These are phyloP conservation scores for Amblyopsis rosae DNA, from an alignment of 2,113 vertebrate genomes.

Conservation along the genomic window DNA sequence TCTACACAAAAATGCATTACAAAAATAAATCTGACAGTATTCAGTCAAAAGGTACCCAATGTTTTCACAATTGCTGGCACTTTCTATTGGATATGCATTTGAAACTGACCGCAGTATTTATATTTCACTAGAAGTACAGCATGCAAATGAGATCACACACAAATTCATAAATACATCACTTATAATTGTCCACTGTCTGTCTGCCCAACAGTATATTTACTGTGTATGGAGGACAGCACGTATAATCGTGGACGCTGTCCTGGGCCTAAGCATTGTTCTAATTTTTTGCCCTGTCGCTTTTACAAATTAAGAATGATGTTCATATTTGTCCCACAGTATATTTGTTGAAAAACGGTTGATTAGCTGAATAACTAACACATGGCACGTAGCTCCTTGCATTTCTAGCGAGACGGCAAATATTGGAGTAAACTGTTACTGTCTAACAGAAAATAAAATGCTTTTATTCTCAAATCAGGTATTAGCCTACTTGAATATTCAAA, in stretches of 20 bases:
- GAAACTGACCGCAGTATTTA: constrained; percentile 37
- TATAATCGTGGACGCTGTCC: constrained; percentile 62
- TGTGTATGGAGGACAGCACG: constrained; percentile 59
- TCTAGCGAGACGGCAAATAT: constrained; percentile 38
- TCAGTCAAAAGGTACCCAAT: constrained; percentile 38
- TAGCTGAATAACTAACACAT: constrained; percentile 48
- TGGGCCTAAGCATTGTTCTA: constrained; percentile 57
- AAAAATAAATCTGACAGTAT: constrained; percentile 53
- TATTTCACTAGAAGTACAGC: constrained; percentile 30
- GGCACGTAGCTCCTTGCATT: constrained; percentile 35
- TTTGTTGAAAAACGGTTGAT: constrained; percentile 60
- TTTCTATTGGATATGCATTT: constrained; percentile 30
- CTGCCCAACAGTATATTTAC: constrained; percentile 55
- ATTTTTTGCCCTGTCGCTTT: constrained; percentile 73
- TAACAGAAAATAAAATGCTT: constrained; percentile 22
- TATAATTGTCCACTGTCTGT: constrained; percentile 60
- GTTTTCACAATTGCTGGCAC: constrained; percentile 36
- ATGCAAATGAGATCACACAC: constrained; percentile 35
- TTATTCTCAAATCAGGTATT: too few species aligned
- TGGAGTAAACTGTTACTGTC: constrained; percentile 28
- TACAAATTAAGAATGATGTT: constrained; percentile 75
- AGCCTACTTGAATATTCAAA: too few species aligned
- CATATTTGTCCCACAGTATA: constrained; percentile 64
- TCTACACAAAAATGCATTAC: constrained; percentile 42
- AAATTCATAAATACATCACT: constrained; percentile 67